A percentile compares a stretch with the other conserved stretches of the same genome.
phyloP scores from a whole-genome alignment of 2,797 vertebrate species.

The Phataginus tricuspis region DNA sequence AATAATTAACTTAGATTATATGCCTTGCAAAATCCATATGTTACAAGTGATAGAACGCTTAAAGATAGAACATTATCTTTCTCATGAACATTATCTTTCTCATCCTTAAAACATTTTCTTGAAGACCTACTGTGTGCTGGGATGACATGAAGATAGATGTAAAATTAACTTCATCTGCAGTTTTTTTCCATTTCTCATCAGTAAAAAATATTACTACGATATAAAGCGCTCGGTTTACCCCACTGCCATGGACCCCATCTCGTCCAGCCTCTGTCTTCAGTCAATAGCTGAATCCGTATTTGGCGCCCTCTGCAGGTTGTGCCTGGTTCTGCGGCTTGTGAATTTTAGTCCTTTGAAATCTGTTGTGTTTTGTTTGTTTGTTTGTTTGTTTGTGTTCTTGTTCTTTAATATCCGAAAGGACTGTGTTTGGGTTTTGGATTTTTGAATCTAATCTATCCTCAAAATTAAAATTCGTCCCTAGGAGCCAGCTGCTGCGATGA shows the following conservation, averaged over 20 bases:
- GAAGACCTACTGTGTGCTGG: conserved; percentile 40
- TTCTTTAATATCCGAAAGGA: conserved; percentile 30
- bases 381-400: neutral
- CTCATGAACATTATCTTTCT: too few relatives aligned
- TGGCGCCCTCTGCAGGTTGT: conserved; percentile 77
- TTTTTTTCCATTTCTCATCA: neutral
- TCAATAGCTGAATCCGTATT: neutral
- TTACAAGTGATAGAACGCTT: neutral
- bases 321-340: neutral
- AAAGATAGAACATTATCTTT: neutral
- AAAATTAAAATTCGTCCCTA: conserved; percentile 58
- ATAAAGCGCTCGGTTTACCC: neutral
- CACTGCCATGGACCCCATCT: neutral
- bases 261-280: neutral
- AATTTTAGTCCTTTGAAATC: neutral
- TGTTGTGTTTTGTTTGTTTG: neutral
- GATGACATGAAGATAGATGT: neutral
- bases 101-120: neutral
- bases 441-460: conserved; percentile 1
- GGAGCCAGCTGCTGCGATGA: conserved; percentile 49
- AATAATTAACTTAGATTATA: conserved; percentile 38
- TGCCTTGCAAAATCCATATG: neutral
- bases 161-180: conserved; percentile 33
- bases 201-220: neutral
- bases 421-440: neutral